Base-by-base conservation (phyloP, 2,888 invertebrate genomes). In the Lysandra bellargus region DNA sequence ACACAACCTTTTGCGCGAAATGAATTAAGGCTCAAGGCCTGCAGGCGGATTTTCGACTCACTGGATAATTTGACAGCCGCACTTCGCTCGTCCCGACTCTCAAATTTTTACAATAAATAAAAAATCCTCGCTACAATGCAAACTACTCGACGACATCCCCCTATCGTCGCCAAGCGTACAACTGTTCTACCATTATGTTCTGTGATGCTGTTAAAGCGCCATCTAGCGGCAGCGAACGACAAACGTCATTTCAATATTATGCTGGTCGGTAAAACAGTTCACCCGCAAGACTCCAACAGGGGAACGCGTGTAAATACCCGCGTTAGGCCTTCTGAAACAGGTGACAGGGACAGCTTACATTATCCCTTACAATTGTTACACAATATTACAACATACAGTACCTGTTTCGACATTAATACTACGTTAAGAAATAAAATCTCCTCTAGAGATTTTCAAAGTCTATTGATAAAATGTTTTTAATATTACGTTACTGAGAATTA, bases 1-100 rank as follows among this genome's bases (percentile, higher is more conserved):
- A 94, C 94, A 94, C 94, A 94, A 94, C 94, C 94, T 87, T 93
- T 94, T 94, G 93, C 94, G 94, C 93, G 93, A 93, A 94, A 91
- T 92, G 91, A 93, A 92, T 93, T 93, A 91, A 93, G 91, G 69
- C 69, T 69, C 69, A 37, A 17, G 69, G 33, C 69, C 69, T 17
- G 33, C 33, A 69, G 69, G 33, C 37, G 69, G 69, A 69, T 69
- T 69, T 69, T 69, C 33, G 5, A 69, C 37, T 69, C 69, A 37
- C 69, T 69, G 37, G 69, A 69, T 37, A 69, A 69, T 33, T 69
- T 69, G 69, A 69, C 33, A 69, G 69, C 4, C 33, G 14, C 7
- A 37, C 33, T 33, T 37, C 4, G 14, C 14, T 69, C 33, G 33
- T 69, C 23, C 33, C 33, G 14, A 33, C 69, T 69, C 33, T 17